A percentile compares a stretch with the other conserved stretches of the same genome.
Conservation (phyloP, 1,140 invertebrate genomes). For the Drosophila sp. region DNA sequence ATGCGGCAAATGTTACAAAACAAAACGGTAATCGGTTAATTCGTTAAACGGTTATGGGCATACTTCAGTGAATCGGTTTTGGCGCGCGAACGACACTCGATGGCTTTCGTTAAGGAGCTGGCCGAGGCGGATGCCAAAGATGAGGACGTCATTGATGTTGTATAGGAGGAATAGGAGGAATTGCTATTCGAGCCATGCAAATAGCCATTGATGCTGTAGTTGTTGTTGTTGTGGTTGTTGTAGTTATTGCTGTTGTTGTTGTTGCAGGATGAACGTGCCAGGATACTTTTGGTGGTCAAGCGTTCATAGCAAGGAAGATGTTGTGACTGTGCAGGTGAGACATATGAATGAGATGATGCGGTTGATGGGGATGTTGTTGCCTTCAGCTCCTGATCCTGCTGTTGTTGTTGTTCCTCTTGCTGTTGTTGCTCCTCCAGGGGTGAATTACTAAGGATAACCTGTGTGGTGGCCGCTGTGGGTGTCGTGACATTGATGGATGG, state of each 20-base stretch:
- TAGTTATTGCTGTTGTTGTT: conserved; percentile 23
- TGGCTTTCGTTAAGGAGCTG: conserved; percentile 66
- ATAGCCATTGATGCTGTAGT: conserved; percentile 68
- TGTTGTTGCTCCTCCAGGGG: conserved; percentile 36
- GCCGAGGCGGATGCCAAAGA: conserved; percentile 56
- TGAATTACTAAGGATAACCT: conserved; percentile 69
- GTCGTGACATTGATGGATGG: conserved; percentile 81
- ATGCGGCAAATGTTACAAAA: conserved; percentile 1
- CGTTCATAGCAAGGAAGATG: conserved; percentile 52
- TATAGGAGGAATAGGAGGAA: conserved; percentile 66
- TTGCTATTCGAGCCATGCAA: conserved; percentile 63
- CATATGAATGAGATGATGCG: conserved; percentile 65
- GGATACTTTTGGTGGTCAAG: conserved; percentile 70
- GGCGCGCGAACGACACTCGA: conserved; percentile 72
- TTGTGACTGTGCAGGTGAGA: conserved; percentile 56
- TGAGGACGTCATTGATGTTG: conserved; percentile 72
- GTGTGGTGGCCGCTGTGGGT: conserved; percentile 73
- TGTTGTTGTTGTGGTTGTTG: conserved; percentile 44
- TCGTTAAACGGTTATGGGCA: conserved; percentile 57
- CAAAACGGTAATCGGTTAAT: conserved; percentile 24
- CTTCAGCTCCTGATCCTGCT: conserved; percentile 8
- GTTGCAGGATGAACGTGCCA: conserved; percentile 54
- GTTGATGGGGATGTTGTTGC: conserved; percentile 54
- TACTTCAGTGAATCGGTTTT: conserved; percentile 83
- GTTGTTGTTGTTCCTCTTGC: neutral